These are phyloP conservation scores for Uromys caudimaculatus DNA, from an alignment of 2,797 vertebrate species.

Conservation along the genomic window DNA sequence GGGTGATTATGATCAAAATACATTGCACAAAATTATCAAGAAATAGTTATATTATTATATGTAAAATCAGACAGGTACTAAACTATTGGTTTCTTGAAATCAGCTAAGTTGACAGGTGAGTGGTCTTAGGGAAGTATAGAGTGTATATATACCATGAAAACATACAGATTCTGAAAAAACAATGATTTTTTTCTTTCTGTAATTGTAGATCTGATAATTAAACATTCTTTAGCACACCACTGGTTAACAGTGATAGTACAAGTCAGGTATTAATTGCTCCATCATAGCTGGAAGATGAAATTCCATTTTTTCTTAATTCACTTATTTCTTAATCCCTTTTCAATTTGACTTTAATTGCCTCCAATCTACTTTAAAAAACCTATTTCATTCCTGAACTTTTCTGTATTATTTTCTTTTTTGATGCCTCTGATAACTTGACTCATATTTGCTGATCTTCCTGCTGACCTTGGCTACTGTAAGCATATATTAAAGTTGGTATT, in stretches of 20 bases:
- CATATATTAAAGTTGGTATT: conserved; percentile 33
- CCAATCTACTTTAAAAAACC: conserved; percentile 19
- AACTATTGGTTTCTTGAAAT: conserved; percentile 30
- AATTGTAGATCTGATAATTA: background rate
- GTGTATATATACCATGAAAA: background rate
- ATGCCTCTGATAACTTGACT: conserved; percentile 53
- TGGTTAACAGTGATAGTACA: background rate
- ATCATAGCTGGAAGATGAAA: background rate
- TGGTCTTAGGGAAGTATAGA: background rate
- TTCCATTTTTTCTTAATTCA: conserved; percentile 62
- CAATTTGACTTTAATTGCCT: conserved; percentile 62
- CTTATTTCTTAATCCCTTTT: conserved; percentile 65
- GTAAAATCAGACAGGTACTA: background rate
- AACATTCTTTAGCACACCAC: background rate
- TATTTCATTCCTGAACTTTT: conserved; percentile 52
- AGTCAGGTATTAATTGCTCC: conserved; percentile 54
- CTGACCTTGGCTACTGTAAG: conserved; percentile 29
- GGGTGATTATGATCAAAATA: background rate
- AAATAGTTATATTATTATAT: background rate
- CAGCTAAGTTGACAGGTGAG: background rate
- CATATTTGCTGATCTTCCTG: conserved; percentile 41
- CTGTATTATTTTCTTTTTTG: conserved; percentile 40
- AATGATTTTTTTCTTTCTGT: background rate
- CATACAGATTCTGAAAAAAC: background rate
- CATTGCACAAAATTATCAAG: background rate